A percentile compares a stretch with the other conserved stretches of the same genome.
Evolutionary conservation across 2,888 invertebrate genomes (phyloP).

Genomic region (Torymus auratus): DNA sequence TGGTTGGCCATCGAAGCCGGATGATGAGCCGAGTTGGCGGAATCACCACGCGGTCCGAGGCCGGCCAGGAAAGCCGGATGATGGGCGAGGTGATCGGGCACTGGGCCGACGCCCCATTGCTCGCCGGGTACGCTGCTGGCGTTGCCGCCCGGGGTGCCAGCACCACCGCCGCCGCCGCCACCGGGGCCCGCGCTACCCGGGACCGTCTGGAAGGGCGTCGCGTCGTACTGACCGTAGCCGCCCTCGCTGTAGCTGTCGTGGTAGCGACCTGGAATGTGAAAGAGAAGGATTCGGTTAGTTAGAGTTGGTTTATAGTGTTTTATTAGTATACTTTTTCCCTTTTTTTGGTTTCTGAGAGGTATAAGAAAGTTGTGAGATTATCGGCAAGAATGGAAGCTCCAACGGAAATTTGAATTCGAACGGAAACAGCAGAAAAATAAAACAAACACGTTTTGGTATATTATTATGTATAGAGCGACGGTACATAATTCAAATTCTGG

Average conservation of each 20-base stretch:
- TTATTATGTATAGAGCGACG: too few relatives aligned
- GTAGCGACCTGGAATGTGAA: conserved; percentile 68
- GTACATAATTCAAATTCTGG: too few relatives aligned
- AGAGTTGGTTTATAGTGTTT: too few relatives aligned
- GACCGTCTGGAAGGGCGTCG: conserved; percentile 86
- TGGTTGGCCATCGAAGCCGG: conserved; percentile 71
- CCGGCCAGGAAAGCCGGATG: conserved; percentile 78
- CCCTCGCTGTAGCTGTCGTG: conserved; percentile 78
- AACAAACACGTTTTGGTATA: too few relatives aligned
- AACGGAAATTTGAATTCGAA: too few relatives aligned
- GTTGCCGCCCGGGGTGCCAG: conserved; percentile 77
- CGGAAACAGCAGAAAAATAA: too few relatives aligned
- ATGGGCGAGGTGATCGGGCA: conserved; percentile 78
- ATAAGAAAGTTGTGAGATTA: too few relatives aligned
- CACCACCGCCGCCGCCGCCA: conserved; percentile 79
- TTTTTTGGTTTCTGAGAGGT: too few relatives aligned
- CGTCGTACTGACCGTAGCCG: conserved; percentile 81
- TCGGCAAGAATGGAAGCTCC: too few relatives aligned
- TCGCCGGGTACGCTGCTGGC: conserved; percentile 79
- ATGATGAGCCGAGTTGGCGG: conserved; percentile 73
- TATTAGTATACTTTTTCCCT: too few relatives aligned
- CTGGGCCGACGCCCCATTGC: conserved; percentile 77
- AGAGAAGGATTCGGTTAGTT: too few relatives aligned
- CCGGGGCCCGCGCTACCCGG: conserved; percentile 79
- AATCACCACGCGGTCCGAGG: conserved; percentile 72